Evolutionary conservation across 2,888 invertebrate genomes (phyloP).

Genomic region (Amphipyra tragopoginis): DNA sequence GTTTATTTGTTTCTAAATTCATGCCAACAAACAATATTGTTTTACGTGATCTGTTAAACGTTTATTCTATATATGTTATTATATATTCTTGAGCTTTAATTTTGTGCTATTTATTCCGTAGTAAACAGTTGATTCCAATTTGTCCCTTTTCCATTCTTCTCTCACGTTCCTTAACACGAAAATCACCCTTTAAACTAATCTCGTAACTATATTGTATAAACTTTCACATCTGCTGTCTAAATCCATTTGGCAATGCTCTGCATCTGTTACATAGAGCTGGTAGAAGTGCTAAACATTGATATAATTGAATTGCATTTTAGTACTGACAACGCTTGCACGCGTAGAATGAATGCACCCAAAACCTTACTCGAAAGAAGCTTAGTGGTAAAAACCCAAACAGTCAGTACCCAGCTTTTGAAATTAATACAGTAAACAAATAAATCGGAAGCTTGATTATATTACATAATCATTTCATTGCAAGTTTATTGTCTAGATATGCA

Average conservation of each 20-base stretch:
- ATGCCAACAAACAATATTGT: too few relatives aligned
- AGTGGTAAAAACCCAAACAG: not conserved
- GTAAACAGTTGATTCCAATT: not conserved
- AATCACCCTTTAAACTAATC: slow-evolving; percentile 20
- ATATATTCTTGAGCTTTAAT: too few relatives aligned
- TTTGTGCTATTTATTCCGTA: too few relatives aligned
- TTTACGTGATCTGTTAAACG: too few relatives aligned
- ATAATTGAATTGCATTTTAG: slow-evolving; percentile 24
- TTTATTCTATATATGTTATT: too few relatives aligned
- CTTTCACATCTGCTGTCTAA: slow-evolving; percentile 33
- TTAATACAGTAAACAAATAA: not conserved
- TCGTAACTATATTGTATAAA: slow-evolving; percentile 19
- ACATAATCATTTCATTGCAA: too few relatives aligned
- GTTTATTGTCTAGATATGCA: too few relatives aligned
- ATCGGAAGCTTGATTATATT: too few relatives aligned
- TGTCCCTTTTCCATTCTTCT: not conserved
- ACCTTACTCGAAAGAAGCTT: slow-evolving; percentile 5
- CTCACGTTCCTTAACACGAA: not conserved
- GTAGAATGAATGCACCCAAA: slow-evolving; percentile 1
- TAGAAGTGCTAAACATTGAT: slow-evolving; percentile 24
- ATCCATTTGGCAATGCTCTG: slow-evolving; percentile 39
- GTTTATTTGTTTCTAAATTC: too few relatives aligned
- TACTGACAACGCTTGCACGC: slow-evolving; percentile 8
- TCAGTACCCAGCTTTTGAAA: not conserved
- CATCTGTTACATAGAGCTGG: slow-evolving; percentile 30